These are phyloP conservation scores for Triplophysa rosa DNA, from an alignment of 2,113 vertebrate species.

Conservation along the genomic window DNA sequence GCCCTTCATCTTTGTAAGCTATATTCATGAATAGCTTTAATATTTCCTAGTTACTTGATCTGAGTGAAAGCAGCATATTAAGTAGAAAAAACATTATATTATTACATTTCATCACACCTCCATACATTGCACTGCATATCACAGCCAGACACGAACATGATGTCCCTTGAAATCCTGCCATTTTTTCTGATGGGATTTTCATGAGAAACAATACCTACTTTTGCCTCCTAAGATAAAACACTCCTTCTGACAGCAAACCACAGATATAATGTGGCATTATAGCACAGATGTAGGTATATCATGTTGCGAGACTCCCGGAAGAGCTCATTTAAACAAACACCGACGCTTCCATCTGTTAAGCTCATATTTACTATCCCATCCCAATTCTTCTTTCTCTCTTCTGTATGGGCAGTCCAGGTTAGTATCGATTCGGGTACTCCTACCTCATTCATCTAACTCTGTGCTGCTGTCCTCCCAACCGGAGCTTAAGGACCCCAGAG, in stretches of 20 bases:
- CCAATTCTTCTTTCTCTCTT: background rate
- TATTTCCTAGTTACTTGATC: background rate
- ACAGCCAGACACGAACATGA: too few species aligned
- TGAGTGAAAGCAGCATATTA: background rate
- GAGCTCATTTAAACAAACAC: conserved; percentile 35
- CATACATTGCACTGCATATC: background rate
- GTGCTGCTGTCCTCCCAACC: conserved; percentile 21
- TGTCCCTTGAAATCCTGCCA: conserved; percentile 13
- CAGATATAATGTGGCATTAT: conserved; percentile 11
- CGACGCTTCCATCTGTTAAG: conserved; percentile 48
- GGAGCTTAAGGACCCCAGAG: conserved; percentile 25
- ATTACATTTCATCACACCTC: background rate
- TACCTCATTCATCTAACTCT: conserved; percentile 40
- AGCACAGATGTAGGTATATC: background rate
- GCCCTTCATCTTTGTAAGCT: background rate
- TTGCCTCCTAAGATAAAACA: conserved; percentile 17
- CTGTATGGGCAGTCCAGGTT: conserved; percentile 33
- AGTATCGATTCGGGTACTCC: conserved; percentile 41
- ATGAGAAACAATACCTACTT: conserved; percentile 34
- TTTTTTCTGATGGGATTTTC: conserved; percentile 44
- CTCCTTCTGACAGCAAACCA: background rate
- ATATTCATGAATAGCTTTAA: background rate
- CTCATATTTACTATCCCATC: conserved; percentile 25
- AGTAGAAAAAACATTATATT: background rate
- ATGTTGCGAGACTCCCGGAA: conserved; percentile 6